A percentile compares a stretch with the other conserved stretches of the same genome.
phyloP scores from a whole-genome alignment of 1,140 invertebrate genomes.

The Wasmannia auropunctata region DNA sequence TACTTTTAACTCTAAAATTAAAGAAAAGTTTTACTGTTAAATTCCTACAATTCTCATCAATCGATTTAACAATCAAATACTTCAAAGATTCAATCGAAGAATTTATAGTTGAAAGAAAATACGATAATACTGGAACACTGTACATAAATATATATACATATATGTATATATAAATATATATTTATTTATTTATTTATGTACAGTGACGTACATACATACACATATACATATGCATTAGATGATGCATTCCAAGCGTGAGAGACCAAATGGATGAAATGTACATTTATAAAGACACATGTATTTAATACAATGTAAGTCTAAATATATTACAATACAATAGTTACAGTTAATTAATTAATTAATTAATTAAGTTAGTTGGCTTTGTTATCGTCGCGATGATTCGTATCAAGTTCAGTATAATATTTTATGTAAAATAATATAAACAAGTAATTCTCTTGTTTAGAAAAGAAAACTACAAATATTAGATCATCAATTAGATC shows the following conservation, averaged over 20 bases:
- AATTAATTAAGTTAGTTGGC: too few relatives aligned
- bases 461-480: constrained; percentile 1
- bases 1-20: neutral
- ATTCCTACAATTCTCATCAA: neutral
- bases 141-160: neutral
- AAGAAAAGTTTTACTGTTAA: neutral
- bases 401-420: neutral
- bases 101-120: constrained; percentile 23
- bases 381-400: neutral
- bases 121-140: constrained; percentile 37
- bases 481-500: neutral
- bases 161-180: neutral
- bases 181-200: neutral
- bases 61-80: neutral
- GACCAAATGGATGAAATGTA: constrained; percentile 79
- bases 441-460: neutral
- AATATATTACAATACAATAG: constrained; percentile 12
- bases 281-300: constrained; percentile 65
- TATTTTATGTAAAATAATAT: constrained; percentile 8
- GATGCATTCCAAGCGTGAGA: constrained; percentile 83
- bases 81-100: constrained; percentile 15
- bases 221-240: constrained; percentile 73
- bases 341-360: neutral
- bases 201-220: constrained; percentile 63
- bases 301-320: neutral